Evolutionary conservation across 2,888 invertebrate species (phyloP).

Genomic region (Meiosimyza platycephala): DNA sequence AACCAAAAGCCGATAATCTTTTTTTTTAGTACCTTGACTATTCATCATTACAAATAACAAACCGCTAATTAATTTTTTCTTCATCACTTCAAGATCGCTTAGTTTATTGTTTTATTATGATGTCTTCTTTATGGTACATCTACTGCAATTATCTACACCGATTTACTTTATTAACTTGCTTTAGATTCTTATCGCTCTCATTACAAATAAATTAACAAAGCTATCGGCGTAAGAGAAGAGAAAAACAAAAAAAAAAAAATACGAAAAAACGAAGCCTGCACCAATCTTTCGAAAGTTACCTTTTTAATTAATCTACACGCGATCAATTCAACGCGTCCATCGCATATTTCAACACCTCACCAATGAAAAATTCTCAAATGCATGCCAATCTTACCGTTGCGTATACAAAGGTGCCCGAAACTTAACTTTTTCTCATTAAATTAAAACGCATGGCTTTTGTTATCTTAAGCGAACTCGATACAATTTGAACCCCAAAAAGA

Average conservation of each 20-base stretch:
- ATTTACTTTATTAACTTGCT: slow-evolving; percentile 2
- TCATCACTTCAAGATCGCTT: no score
- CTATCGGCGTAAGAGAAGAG: background rate
- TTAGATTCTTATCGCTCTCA: slow-evolving; percentile 17
- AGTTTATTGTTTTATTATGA: no score
- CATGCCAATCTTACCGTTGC: background rate
- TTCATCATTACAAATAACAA: no score
- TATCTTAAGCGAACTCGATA: slow-evolving; percentile 3
- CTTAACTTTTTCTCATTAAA: slow-evolving; percentile 1
- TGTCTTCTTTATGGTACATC: no score
- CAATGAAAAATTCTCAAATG: background rate
- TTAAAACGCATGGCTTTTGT: background rate
- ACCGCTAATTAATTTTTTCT: no score
- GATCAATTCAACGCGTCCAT: slow-evolving; percentile 13
- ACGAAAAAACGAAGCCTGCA: background rate
- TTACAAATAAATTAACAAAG: slow-evolving; percentile 20
- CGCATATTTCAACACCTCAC: slow-evolving; percentile 24
- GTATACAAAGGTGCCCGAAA: background rate
- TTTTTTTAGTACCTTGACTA: no score
- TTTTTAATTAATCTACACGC: slow-evolving; percentile 20
- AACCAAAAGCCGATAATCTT: no score
- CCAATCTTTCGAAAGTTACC: no score
- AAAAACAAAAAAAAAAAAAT: background rate
- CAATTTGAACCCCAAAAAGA: background rate
- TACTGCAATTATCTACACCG: no score